These are phyloP conservation scores for Acrocephalus scirpaceus DNA, from an alignment of 2,797 vertebrate genomes.

Conservation along the genomic window DNA sequence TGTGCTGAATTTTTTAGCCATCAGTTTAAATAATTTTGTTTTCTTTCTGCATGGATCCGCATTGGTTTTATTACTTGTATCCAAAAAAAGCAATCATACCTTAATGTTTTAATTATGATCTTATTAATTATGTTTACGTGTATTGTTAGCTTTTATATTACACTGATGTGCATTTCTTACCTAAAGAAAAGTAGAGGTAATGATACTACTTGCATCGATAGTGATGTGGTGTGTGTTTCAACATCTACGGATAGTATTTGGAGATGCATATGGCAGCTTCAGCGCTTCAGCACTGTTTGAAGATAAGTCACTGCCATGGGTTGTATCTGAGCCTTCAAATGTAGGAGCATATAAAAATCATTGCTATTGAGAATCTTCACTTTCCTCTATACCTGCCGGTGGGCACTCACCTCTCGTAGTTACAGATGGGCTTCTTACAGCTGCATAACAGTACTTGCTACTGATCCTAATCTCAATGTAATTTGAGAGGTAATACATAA, in stretches of 20 bases:
- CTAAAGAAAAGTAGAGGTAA: background rate
- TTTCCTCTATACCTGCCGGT: background rate
- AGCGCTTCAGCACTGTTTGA: background rate
- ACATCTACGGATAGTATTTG: fast-evolving
- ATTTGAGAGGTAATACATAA: background rate
- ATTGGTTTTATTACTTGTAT: background rate
- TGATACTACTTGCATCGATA: background rate
- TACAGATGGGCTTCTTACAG: background rate
- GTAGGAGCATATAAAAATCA: background rate
- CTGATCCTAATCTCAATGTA: background rate
- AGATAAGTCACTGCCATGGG: background rate
- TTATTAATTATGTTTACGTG: background rate
- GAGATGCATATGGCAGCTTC: background rate
- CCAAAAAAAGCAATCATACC: background rate
- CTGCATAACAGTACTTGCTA: fast-evolving
- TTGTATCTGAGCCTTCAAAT: background rate
- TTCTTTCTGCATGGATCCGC: background rate
- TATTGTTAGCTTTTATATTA: background rate
- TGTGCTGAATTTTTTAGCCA: background rate
- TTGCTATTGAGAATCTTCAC: background rate
- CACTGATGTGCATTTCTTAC: background rate
- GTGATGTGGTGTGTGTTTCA: background rate
- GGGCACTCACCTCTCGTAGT: background rate
- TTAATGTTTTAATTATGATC: background rate
- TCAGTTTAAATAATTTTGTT: background rate